These are phyloP conservation scores for Nasonia oneida DNA, from an alignment of 2,888 invertebrate genomes.

Conservation along the genomic window DNA sequence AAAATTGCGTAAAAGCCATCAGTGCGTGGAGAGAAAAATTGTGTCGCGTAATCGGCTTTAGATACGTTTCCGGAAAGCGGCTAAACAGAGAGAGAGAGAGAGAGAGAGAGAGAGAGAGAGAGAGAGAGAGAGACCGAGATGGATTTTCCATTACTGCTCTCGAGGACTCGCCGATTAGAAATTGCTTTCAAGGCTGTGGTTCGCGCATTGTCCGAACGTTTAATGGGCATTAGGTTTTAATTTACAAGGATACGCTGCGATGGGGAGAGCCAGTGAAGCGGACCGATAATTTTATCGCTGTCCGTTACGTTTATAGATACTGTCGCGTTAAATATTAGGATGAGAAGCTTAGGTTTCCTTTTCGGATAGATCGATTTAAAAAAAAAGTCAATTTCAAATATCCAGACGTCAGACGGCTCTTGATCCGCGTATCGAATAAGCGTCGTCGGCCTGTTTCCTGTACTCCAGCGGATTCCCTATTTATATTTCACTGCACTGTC, in stretches of 20 bases:
- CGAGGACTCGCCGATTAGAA: not conserved
- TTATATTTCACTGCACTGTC: not conserved
- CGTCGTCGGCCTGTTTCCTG: not conserved
- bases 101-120: no score
- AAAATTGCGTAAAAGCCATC: not conserved
- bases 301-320: not conserved
- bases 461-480: not conserved
- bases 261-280: not conserved
- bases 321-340: not conserved
- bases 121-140: not conserved
- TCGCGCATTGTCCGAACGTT: not conserved
- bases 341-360: not conserved
- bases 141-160: not conserved
- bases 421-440: not conserved
- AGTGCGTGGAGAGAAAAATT: not conserved
- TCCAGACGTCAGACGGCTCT: not conserved
- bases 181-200: not conserved
- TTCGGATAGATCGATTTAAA: not conserved
- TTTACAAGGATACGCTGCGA: not conserved
- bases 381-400: not conserved
- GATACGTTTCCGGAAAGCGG: not conserved
- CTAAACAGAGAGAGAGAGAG: not conserved
- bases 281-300: not conserved
- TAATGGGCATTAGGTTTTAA: conserved; percentile 3
- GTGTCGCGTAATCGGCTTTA: not conserved